Evolutionary conservation across 2,113 vertebrate genomes (phyloP), one percentile per base, ranked within the genome.

Genomic region (Plecotus auritus): DNA sequence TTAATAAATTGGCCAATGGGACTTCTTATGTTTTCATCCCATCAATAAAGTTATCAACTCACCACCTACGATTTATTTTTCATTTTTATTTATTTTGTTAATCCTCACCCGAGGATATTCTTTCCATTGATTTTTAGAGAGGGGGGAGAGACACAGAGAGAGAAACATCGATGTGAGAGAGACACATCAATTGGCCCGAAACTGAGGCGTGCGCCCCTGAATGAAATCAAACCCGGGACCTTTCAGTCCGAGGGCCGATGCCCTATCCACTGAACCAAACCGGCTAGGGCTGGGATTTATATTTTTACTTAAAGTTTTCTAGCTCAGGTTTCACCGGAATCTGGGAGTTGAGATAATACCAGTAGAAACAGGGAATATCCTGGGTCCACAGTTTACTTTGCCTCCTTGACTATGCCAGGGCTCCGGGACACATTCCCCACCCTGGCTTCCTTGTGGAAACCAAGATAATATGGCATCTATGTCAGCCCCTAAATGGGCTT

Each of bases 281-380:
- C 10, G 26, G 59, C 59, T 26, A 5, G 26, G 23, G 59, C 59
- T 59, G 61, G 28, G 59, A 64, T 30, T 64, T 64, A 64, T 64
- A 51, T 51, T 89, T 76, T 92, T 76, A 81, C 69, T 77, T 37
- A 2, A 4, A 32, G 32, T 18, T 96, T 18, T 96, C 95, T 95
- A 22, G 32, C 66, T 88, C 83, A 23, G 69, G 80, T 83, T 67
- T 73, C 6, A 77, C n/a, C 3, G 78, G 22, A 74, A 80, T 84
- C 73, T 67, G 47, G 16, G 67, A 85, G 61, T 1, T 64, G 54
- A 94, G 87, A 28, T 92, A 91, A 91, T 26, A 5, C 18, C 64
- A 37, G 8, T 4, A 35, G 47, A 89, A 88, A 84, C 2, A 47
- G 42, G 32, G 17, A 35, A 20, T 12, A 51, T 69, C 23, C 40